Percentiles rank a stretch among this genome's conserved stretches.
Evolutionary conservation across 2,797 vertebrate genomes (phyloP).

Genomic region (Anas georgica): DNA sequence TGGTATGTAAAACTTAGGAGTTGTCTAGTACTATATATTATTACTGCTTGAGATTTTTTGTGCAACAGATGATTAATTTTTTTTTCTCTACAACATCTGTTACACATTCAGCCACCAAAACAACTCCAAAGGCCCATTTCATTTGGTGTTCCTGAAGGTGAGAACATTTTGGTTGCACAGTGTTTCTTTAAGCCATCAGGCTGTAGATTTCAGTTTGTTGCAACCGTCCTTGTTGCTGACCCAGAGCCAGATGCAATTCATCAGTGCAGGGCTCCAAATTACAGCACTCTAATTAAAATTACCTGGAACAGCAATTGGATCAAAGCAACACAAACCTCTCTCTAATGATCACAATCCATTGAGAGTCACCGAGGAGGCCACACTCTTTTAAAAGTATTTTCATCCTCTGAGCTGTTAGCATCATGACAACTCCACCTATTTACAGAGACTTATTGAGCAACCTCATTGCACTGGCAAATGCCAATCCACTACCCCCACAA

Average conservation of each 20-base stretch:
- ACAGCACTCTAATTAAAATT: not conserved
- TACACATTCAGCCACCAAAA: not conserved
- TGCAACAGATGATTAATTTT: not conserved
- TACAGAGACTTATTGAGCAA: not conserved
- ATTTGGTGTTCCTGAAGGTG: not conserved
- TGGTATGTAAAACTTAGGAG: fast-evolving
- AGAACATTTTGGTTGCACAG: not conserved
- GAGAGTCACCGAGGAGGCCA: not conserved
- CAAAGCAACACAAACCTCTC: not conserved
- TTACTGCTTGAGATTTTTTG: not conserved
- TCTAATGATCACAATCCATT: not conserved
- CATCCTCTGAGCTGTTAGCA: not conserved
- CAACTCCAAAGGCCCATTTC: not conserved
- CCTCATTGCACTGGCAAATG: not conserved
- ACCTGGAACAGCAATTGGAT: not conserved
- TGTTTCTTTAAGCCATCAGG: not conserved
- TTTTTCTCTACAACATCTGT: not conserved
- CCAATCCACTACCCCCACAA: not conserved
- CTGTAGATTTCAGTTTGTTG: not conserved
- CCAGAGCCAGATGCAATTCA: not conserved
- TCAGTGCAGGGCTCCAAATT: not conserved
- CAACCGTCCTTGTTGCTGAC: not conserved
- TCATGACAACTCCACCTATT: not conserved
- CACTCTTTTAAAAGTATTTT: not conserved
- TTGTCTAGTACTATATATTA: not conserved